These are phyloP conservation scores for Acanthisitta chloris DNA, from an alignment of 2,113 vertebrate genomes.

Conservation along the genomic window DNA sequence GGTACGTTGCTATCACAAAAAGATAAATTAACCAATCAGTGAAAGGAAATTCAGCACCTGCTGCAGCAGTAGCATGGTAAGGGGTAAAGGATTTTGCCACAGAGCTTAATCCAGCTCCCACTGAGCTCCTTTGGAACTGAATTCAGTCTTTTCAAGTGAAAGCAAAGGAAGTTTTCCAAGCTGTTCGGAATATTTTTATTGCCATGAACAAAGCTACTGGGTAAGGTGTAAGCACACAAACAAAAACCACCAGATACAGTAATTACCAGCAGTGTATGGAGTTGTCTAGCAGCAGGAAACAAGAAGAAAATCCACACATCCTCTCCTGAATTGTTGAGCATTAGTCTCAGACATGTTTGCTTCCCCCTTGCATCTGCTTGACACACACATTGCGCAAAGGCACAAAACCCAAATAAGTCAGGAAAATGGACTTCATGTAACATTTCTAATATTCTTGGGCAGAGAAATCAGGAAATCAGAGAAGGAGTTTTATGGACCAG, in stretches of 20 bases:
- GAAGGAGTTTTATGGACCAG: background rate
- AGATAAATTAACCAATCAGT: background rate
- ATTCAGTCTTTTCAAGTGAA: constrained; percentile 9
- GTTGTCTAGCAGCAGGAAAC: constrained; percentile 9
- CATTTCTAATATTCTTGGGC: background rate
- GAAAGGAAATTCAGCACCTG: background rate
- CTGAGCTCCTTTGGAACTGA: background rate
- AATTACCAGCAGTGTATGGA: background rate
- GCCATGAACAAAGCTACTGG: constrained; percentile 10
- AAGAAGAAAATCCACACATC: background rate
- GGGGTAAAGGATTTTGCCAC: background rate
- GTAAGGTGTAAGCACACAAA: background rate
- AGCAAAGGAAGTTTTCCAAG: constrained; percentile 30
- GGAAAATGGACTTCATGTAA: background rate
- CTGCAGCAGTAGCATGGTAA: background rate
- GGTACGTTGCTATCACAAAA: background rate
- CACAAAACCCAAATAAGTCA: background rate
- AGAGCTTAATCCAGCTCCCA: background rate
- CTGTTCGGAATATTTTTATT: background rate
- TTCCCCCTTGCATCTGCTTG: background rate
- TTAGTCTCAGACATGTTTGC: background rate
- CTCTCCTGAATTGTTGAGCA: background rate
- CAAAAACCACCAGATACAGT: background rate
- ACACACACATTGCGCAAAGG: background rate
- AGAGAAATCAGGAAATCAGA: background rate